phyloP scores from a whole-genome alignment of 1,140 invertebrate species.

The Sinonovacula constricta region DNA sequence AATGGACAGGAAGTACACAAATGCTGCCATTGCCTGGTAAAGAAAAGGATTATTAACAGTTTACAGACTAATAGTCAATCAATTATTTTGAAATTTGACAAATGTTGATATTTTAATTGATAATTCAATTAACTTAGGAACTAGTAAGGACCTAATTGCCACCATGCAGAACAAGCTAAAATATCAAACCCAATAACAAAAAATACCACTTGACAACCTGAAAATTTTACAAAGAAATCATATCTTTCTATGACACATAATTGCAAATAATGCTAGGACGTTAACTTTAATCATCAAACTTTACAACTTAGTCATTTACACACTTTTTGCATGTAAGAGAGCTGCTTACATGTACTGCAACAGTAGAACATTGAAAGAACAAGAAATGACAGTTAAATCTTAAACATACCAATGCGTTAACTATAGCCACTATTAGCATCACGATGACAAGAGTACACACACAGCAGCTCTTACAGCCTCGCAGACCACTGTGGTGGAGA shows the following conservation, averaged over 20 bases:
- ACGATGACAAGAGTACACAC: slow-evolving; percentile 29
- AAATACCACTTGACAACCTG: background rate
- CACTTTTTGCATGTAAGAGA: background rate
- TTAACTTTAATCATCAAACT: no score
- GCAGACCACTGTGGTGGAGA: slow-evolving; percentile 19
- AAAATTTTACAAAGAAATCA: background rate
- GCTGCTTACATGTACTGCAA: background rate
- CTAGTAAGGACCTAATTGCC: background rate
- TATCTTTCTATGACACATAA: background rate
- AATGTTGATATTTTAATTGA: no score
- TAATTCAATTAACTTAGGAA: background rate
- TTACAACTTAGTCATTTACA: background rate
- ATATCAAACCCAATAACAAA: background rate
- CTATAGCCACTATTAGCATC: slow-evolving; percentile 22
- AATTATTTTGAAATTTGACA: no score
- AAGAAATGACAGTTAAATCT: background rate
- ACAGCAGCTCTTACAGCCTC: slow-evolving; percentile 38
- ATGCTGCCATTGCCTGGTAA: slow-evolving; percentile 24
- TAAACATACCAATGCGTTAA: slow-evolving; percentile 36
- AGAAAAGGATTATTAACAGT: background rate
- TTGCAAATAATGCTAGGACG: no score
- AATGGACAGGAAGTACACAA: slow-evolving; percentile 43
- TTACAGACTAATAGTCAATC: no score
- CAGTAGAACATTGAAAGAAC: background rate
- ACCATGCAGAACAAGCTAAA: background rate